phyloP scores from a whole-genome alignment of 2,113 vertebrate species.

The Marmota flaviventris region DNA sequence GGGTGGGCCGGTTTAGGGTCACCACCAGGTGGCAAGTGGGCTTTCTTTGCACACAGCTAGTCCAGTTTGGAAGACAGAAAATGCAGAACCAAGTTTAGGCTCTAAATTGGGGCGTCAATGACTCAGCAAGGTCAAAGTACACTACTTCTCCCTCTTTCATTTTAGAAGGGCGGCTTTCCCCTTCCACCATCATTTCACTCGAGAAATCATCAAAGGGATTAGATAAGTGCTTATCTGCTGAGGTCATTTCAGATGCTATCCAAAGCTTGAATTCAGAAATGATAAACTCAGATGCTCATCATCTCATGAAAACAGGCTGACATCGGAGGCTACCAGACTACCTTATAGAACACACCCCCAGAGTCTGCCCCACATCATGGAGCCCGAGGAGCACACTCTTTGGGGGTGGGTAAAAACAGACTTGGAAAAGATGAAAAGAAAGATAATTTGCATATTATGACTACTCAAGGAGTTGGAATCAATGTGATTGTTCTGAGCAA shows the following conservation, averaged over 20 bases:
- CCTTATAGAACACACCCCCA: background rate
- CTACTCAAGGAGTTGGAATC: background rate
- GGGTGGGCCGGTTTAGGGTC: background rate
- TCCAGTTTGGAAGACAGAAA: constrained; percentile 6
- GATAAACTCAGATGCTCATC: background rate
- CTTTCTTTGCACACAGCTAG: background rate
- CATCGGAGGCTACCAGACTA: background rate
- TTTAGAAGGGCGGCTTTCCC: background rate
- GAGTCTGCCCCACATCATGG: background rate
- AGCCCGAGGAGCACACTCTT: background rate
- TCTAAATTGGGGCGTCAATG: background rate
- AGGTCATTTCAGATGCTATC: background rate
- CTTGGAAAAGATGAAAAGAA: background rate
- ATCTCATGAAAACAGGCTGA: background rate
- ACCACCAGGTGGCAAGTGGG: background rate
- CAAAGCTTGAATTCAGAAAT: background rate
- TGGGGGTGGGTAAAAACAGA: background rate
- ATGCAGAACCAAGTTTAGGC: background rate
- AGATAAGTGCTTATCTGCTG: background rate
- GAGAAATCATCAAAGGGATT: background rate
- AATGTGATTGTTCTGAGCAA: background rate
- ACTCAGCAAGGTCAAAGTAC: background rate
- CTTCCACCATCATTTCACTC: background rate
- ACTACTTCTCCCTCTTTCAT: constrained; percentile 5
- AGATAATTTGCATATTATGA: background rate